These are phyloP conservation scores for Hoplodrina blanda DNA, from an alignment of 2,888 invertebrate genomes.

Conservation along the genomic window DNA sequence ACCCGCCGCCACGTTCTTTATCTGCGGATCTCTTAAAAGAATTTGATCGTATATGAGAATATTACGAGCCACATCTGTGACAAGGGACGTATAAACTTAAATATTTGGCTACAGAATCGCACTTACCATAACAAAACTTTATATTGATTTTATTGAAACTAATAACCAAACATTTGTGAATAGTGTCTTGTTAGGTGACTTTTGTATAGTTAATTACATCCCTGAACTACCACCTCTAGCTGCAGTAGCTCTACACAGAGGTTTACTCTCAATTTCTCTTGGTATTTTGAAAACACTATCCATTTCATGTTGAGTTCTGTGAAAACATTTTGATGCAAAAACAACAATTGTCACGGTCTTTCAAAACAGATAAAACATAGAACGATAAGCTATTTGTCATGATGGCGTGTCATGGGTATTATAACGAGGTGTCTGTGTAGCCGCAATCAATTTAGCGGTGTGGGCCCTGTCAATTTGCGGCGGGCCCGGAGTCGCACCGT, in stretches of 20 bases:
- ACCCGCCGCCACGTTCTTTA: slow-evolving; percentile 89
- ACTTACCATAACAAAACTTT: slow-evolving; percentile 66
- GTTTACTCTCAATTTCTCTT: slow-evolving; percentile 21
- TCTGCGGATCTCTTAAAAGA: slow-evolving; percentile 90
- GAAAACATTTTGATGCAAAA: slow-evolving; percentile 35
- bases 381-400: slow-evolving; percentile 69
- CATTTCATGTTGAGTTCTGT: slow-evolving; percentile 3
- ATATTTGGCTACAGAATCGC: slow-evolving; percentile 75
- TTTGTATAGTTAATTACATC: slow-evolving; percentile 4
- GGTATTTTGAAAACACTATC: slow-evolving; percentile 28
- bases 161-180: slow-evolving; percentile 10
- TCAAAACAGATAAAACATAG: slow-evolving; percentile 58
- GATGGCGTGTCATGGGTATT: slow-evolving; percentile 70
- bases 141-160: slow-evolving; percentile 58
- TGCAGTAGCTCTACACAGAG: slow-evolving; percentile 7
- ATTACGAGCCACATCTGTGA: slow-evolving; percentile 89
- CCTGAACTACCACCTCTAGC: slow-evolving; percentile 5
- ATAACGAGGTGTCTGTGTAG: slow-evolving; percentile 80
- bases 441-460: slow-evolving; percentile 85
- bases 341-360: slow-evolving; percentile 49
- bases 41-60: slow-evolving; percentile 90
- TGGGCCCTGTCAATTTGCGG: slow-evolving; percentile 85
- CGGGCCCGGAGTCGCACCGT: slow-evolving; percentile 54
- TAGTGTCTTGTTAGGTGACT: slow-evolving; percentile 5
- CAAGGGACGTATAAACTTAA: slow-evolving; percentile 89